Evolutionary conservation across 2,113 vertebrate genomes (phyloP).

Genomic region (Hemicordylus capensis): DNA sequence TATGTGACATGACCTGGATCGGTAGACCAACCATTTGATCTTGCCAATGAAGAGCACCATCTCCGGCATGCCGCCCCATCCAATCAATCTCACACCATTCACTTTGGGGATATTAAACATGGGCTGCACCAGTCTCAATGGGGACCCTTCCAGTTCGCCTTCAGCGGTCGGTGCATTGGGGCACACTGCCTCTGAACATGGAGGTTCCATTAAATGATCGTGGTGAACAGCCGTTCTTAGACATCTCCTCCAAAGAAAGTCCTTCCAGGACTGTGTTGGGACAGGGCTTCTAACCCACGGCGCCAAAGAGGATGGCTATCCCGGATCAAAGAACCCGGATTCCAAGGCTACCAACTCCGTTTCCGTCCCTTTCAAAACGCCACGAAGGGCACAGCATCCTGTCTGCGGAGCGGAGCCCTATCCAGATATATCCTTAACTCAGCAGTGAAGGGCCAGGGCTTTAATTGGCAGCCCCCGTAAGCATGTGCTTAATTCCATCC

Average conservation of each 20-base stretch:
- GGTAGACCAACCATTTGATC: not conserved
- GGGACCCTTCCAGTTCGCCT: slow-evolving; percentile 7
- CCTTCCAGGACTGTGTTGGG: not conserved
- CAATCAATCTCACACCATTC: not conserved
- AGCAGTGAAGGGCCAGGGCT: not conserved
- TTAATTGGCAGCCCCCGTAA: slow-evolving; percentile 33
- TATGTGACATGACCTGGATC: not conserved
- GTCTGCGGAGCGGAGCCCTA: too few species aligned
- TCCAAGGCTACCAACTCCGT: too few species aligned
- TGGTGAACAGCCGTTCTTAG: too few species aligned
- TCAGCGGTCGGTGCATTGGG: too few species aligned
- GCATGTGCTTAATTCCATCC: slow-evolving; percentile 28
- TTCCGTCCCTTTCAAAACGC: not conserved
- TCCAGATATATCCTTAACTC: not conserved
- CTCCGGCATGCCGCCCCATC: not conserved
- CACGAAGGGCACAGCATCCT: too few species aligned
- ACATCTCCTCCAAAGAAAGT: too few species aligned
- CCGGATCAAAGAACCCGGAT: not conserved
- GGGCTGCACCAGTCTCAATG: not conserved
- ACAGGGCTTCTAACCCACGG: not conserved
- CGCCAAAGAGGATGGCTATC: not conserved
- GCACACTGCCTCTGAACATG: too few species aligned
- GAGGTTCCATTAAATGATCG: not conserved
- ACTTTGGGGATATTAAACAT: slow-evolving; percentile 23
- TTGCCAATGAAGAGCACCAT: not conserved